Evolutionary conservation across 1,140 invertebrate genomes (phyloP).

Genomic region (Neodiprion lecontei): DNA sequence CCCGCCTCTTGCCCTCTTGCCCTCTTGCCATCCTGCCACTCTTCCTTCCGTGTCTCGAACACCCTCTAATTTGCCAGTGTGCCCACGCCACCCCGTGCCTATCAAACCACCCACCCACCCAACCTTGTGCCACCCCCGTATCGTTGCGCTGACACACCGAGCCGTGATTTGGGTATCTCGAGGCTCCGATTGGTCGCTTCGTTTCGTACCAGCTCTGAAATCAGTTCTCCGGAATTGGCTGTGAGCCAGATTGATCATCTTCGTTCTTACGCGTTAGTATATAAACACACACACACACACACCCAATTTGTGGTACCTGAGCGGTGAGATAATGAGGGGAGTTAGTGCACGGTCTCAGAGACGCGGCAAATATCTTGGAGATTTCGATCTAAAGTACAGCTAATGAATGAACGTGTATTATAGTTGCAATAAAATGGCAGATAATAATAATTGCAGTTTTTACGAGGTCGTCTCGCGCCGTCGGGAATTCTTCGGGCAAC

Average conservation of each 20-base stretch:
- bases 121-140: slow-evolving; percentile 28
- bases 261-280: too few relatives aligned
- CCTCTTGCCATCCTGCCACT: not conserved
- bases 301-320: too few relatives aligned
- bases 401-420: not conserved
- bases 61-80: slow-evolving; percentile 59
- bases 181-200: too few relatives aligned
- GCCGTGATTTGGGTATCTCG: too few relatives aligned
- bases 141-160: slow-evolving; percentile 1
- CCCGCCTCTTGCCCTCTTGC: slow-evolving; percentile 18
- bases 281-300: too few relatives aligned
- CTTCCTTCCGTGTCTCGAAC: slow-evolving; percentile 34
- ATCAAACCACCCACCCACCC: slow-evolving; percentile 29
- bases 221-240: too few relatives aligned
- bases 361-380: not conserved
- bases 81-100: slow-evolving; percentile 22
- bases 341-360: too few relatives aligned
- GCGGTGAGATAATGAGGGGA: too few relatives aligned
- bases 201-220: too few relatives aligned
- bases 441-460: slow-evolving; percentile 57
- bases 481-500: slow-evolving; percentile 20
- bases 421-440: slow-evolving; percentile 25
- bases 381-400: slow-evolving; percentile 2
- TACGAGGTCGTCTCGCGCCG: slow-evolving; percentile 41
- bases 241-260: too few relatives aligned